Evolutionary conservation across 2,113 vertebrate genomes (phyloP).

Genomic region (Phocoena phocoena): DNA sequence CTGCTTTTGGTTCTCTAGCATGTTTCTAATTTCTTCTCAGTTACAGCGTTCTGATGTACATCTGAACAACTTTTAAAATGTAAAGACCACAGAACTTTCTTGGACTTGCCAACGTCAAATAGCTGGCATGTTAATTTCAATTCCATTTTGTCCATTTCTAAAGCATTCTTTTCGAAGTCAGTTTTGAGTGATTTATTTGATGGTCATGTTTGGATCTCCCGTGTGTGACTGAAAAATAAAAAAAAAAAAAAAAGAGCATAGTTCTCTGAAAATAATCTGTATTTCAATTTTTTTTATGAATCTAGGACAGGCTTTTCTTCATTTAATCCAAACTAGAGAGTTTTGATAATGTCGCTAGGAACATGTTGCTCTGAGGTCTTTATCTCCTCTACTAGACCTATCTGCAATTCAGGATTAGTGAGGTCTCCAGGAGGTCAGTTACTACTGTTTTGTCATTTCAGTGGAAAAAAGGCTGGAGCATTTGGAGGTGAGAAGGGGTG

Average conservation of each 20-base stretch:
- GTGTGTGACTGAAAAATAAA: not conserved
- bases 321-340: not conserved
- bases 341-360: not conserved
- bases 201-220: not conserved
- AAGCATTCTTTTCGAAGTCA: not conserved
- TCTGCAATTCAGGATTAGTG: not conserved
- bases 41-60: not conserved
- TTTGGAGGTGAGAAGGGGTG: not conserved
- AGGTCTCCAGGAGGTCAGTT: not conserved
- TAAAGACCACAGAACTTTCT: not conserved
- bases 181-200: slow-evolving; percentile 39
- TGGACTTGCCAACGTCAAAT: not conserved
- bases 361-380: not conserved
- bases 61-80: not conserved
- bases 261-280: not conserved
- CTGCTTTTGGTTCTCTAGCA: not conserved
- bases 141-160: not conserved
- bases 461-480: not conserved
- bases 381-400: not conserved
- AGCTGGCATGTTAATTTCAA: not conserved
- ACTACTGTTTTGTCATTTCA: not conserved
- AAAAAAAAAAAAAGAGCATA: not conserved
- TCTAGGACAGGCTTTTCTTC: not conserved
- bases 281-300: not conserved
- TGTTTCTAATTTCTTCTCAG: not conserved